phyloP scores from a whole-genome alignment of 2,113 vertebrate genomes.

The Amazona guildingii region DNA sequence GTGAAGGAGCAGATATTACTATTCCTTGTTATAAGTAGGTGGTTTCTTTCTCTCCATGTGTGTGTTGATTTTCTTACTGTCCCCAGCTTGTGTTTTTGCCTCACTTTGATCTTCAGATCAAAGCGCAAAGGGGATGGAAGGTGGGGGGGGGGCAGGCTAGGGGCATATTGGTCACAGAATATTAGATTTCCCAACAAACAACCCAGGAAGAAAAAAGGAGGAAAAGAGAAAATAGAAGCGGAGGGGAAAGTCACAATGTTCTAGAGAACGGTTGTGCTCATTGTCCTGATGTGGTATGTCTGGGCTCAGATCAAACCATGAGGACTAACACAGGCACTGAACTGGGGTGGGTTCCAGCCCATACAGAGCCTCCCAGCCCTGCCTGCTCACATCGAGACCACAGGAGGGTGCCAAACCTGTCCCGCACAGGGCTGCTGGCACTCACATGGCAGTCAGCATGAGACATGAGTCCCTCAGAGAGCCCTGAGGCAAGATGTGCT shows the following conservation, averaged over 20 bases:
- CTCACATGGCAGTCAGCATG: neutral
- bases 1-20: neutral
- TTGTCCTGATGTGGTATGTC: neutral
- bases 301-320: neutral
- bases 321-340: neutral
- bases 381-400: neutral
- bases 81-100: neutral
- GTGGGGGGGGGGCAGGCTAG: neutral
- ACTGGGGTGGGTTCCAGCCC: neutral
- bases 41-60: neutral
- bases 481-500: neutral
- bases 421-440: neutral
- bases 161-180: neutral
- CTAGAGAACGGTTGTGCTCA: neutral
- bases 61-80: neutral
- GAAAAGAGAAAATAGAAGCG: neutral
- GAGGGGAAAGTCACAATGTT: neutral
- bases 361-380: neutral
- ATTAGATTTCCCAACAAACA: neutral
- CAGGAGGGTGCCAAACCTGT: neutral
- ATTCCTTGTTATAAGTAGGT: neutral
- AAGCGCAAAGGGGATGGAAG: neutral
- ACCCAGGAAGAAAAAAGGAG: neutral
- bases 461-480: neutral
- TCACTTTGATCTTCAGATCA: conserved; percentile 29